Evolutionary conservation across 2,113 vertebrate genomes (phyloP), one percentile per base, ranked within the genome.

Genomic region (Myotis yumanensis): DNA sequence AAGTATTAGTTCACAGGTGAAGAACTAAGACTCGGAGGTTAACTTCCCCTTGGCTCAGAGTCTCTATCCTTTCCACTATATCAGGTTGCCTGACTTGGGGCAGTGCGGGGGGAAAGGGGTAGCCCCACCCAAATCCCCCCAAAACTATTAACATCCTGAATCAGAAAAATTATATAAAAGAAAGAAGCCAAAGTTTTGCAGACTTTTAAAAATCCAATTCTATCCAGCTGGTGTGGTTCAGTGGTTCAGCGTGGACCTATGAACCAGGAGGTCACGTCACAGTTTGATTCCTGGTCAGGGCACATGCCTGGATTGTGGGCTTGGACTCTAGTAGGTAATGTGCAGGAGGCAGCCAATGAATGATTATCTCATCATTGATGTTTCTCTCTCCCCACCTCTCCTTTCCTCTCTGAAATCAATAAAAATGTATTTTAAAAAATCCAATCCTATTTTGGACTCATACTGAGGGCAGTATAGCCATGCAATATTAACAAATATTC

Each of bases 1-100:
- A 80, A 83, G 32, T 86, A 84, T 76, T 62, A 77, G 11, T 92
- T 90, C 83, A 90, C 20, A 88, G 51, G 79, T 57, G 12, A 97
- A 90, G 43, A 76, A 90, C 66, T 46, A 90, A 95, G 51, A 9
- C 46, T 93, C 46, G 11, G 57, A 57, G 46, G 88, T 59, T 81
- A 85, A 76, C 32, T 43, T 54, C 79, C 28, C n/a, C 68, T 59
- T 90, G 30, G 84, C 35, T 90, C 51, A 51, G 57, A 77, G 71
- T 48, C 25, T 86, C 32, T 46, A 69, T 40, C 84, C 40, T 82
- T 76, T 28, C 59, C 35, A 52, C 51, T n/a, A 32, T n/a, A 57
- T 35, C 30, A 87, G 17, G 35, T 17, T 76, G 37, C 23, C 48
- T 57, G 59, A 71, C 48, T 82, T 68, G 59, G 18, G 40, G 64